phyloP scores from a whole-genome alignment of 2,888 invertebrate genomes.

The Sphinx pinastri region DNA sequence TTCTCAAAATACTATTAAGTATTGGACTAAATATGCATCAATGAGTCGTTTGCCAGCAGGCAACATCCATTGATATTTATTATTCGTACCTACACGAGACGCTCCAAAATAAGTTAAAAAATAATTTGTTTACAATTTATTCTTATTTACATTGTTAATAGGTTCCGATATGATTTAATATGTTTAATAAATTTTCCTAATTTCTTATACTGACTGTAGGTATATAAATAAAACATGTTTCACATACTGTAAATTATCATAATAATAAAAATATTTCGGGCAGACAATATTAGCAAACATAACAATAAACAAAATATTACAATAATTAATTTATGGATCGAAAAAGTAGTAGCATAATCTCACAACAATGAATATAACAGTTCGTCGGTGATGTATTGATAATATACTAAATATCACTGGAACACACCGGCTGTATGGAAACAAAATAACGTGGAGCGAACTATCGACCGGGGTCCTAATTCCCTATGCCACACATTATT shows the following conservation, averaged over 20 bases:
- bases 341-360: slow-evolving; percentile 62
- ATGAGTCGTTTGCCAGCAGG: slow-evolving; percentile 36
- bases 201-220: slow-evolving; percentile 57
- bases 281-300: slow-evolving; percentile 75
- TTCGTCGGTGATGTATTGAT: slow-evolving; percentile 53
- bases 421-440: slow-evolving; percentile 36
- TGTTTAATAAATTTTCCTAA: slow-evolving; percentile 70
- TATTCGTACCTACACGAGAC: slow-evolving; percentile 41
- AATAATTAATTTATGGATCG: slow-evolving; percentile 20
- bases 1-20: slow-evolving; percentile 56
- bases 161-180: slow-evolving; percentile 71
- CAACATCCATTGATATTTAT: slow-evolving; percentile 42
- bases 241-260: slow-evolving; percentile 64
- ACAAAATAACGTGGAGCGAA: slow-evolving; percentile 40
- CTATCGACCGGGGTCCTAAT: slow-evolving; percentile 33
- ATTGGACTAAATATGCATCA: slow-evolving; percentile 49
- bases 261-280: slow-evolving; percentile 68
- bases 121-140: slow-evolving; percentile 62
- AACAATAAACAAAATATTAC: slow-evolving; percentile 70
- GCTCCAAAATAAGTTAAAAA: slow-evolving; percentile 65
- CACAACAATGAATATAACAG: slow-evolving; percentile 58
- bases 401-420: slow-evolving; percentile 42
- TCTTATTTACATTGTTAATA: slow-evolving; percentile 69
- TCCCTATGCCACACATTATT: no score
- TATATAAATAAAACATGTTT: slow-evolving; percentile 76